phyloP scores from a whole-genome alignment of 2,113 vertebrate genomes.

The Pituophis catenifer region DNA sequence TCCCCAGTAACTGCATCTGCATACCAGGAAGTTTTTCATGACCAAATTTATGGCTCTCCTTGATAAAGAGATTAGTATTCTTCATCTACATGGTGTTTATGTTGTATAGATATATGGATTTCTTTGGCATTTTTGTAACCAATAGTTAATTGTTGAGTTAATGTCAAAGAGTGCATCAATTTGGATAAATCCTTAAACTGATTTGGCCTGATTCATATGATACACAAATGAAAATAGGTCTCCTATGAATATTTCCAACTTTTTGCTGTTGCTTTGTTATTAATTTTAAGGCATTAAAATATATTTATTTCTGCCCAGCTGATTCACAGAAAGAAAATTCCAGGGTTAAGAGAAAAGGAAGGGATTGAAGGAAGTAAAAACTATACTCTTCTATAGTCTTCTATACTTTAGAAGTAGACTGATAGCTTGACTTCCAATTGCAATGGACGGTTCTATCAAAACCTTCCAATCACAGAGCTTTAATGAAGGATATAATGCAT shows the following conservation, averaged over 20 bases:
- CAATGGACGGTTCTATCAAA: not conserved
- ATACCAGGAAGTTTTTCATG: not conserved
- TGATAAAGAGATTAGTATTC: not conserved
- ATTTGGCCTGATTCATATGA: not conserved
- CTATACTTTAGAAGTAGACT: not conserved
- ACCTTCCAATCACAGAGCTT: not conserved
- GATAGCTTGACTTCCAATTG: not conserved
- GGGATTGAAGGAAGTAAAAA: not conserved
- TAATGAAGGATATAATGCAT: not conserved
- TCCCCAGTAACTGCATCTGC: not conserved
- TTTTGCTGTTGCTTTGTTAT: not conserved
- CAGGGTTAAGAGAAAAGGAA: not conserved
- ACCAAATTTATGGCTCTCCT: not conserved
- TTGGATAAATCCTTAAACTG: not conserved
- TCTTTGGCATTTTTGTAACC: not conserved
- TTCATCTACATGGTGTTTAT: not conserved
- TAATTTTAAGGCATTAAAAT: not conserved
- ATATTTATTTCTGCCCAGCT: not conserved
- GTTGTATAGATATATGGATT: not conserved
- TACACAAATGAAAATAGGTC: not conserved
- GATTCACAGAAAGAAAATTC: not conserved
- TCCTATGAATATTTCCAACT: not conserved
- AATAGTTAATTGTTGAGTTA: not conserved
- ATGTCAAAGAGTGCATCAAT: not conserved
- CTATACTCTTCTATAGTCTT: not conserved